Conservation (phyloP, 1,140 invertebrate species). For the Melitaea cinxia region DNA sequence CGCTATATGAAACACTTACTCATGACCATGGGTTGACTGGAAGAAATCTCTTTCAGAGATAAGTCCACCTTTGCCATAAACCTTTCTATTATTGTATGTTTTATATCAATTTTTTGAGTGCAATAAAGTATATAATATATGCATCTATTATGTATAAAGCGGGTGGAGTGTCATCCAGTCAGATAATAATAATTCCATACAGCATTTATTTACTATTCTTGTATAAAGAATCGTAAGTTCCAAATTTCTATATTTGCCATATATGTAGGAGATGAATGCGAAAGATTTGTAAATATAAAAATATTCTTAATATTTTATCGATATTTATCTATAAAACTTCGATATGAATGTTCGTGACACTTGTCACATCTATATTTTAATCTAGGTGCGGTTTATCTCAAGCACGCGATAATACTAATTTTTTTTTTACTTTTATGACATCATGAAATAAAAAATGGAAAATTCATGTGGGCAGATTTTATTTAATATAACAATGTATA, state of each 20-base stretch:
- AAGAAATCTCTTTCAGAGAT: too few species aligned
- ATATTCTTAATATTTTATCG: conserved; percentile 13
- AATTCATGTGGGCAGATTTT: too few species aligned
- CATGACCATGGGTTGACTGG: too few species aligned
- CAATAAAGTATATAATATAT: too few species aligned
- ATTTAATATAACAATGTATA: too few species aligned
- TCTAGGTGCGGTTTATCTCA: conserved; percentile 8
- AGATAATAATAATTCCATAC: conserved; percentile 6
- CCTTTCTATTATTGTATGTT: too few species aligned
- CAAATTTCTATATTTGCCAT: background rate
- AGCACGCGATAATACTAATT: background rate
- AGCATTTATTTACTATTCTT: background rate
- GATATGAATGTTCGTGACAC: background rate
- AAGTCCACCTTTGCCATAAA: too few species aligned
- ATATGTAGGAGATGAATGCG: background rate
- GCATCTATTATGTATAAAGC: too few species aligned
- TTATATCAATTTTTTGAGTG: too few species aligned
- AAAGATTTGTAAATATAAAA: background rate
- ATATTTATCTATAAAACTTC: conserved; percentile 7
- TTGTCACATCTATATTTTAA: conserved; percentile 5
- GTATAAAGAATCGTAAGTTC: background rate
- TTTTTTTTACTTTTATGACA: conserved; percentile 14
- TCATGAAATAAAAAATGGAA: too few species aligned
- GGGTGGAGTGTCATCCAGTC: too few species aligned
- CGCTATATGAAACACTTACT: too few species aligned